A percentile compares a stretch with the other conserved stretches of the same genome.
phyloP scores from a whole-genome alignment of 2,113 vertebrate genomes.

The Numida meleagris region DNA sequence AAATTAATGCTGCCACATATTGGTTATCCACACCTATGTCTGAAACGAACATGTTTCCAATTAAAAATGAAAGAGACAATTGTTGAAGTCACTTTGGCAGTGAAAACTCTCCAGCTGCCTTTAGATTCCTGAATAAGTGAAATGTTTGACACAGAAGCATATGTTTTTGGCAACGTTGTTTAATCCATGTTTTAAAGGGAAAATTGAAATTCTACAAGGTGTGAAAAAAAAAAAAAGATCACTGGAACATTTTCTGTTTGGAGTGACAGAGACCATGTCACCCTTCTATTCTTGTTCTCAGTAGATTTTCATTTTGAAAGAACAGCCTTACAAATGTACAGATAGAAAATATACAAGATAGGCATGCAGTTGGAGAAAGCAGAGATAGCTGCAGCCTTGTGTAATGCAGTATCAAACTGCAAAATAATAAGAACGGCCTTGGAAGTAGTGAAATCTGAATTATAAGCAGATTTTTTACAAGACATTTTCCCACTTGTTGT shows the following conservation, averaged over 20 bases:
- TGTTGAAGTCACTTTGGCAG: conserved; percentile 62
- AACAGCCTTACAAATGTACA: conserved; percentile 44
- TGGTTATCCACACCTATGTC: conserved; percentile 38
- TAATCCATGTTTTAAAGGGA: conserved; percentile 77
- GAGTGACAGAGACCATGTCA: conserved; percentile 59
- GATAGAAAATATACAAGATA: background rate
- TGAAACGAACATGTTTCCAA: conserved; percentile 53
- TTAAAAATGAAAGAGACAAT: conserved; percentile 70
- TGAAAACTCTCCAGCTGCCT: conserved; percentile 69
- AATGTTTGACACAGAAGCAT: conserved; percentile 80
- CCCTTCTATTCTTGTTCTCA: conserved; percentile 62
- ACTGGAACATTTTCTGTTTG: conserved; percentile 64
- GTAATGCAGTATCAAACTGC: background rate
- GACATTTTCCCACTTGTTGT: background rate
- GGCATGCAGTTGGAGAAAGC: background rate
- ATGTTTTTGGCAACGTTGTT: conserved; percentile 79
- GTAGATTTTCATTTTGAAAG: conserved; percentile 67
- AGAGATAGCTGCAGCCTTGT: background rate
- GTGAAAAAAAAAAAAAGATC: conserved; percentile 68
- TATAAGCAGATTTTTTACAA: background rate
- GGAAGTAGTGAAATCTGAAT: background rate
- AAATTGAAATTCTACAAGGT: conserved; percentile 80
- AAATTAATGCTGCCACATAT: conserved; percentile 8
- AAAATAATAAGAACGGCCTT: background rate
- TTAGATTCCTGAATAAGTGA: conserved; percentile 75